Evolutionary conservation across 1,140 invertebrate genomes (phyloP), one percentile per base, ranked within the genome.

Genomic region (Aporrectodea caliginosa): DNA sequence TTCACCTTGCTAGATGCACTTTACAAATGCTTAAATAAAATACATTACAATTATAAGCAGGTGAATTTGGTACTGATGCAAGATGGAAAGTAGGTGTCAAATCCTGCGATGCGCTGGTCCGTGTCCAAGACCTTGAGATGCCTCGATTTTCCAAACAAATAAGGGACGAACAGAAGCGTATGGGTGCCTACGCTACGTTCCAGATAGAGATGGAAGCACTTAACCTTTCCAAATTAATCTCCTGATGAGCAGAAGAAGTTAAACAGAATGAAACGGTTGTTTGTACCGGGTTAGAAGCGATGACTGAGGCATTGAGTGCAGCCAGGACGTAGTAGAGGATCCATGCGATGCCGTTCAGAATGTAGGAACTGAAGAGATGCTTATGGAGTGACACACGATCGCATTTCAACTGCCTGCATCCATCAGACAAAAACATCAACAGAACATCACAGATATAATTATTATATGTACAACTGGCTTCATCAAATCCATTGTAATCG

Each of bases 361-460:
- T 94, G 87, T 97, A 97, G 32, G 94, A 95, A 29, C 93, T 91
- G 86, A 98, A 98, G 70, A 98, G 90, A 88, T 97, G 95, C 91
- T 95, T 97, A 87, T 98, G 96, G 75, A 98, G 91, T 2, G 94
- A 94, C 81, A 96, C 95, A 80, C 96, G 90, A 12, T 94, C 93
- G 88, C 95, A 96, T 79, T 90, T 88, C 69, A 91, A 91, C 93
- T 91, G 96, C 93, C 93, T 91, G 85, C 22, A 22, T 58, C 43
- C 6, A 58, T 22, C 43, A 58, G 6, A 58, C 43, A 22, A 6
- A 58, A 6, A 58, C 43, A 6, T 58, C 22, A 6, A 58, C 43
- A 12, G n/a, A n/a, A n/a, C n/a, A n/a, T n/a, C n/a, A n/a, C n/a
- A n/a, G n/a, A n/a, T n/a, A n/a, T n/a, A n/a, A n/a, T n/a, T n/a